phyloP scores from a whole-genome alignment of 2,113 vertebrate genomes.

The Tetraodon nigroviridis region DNA sequence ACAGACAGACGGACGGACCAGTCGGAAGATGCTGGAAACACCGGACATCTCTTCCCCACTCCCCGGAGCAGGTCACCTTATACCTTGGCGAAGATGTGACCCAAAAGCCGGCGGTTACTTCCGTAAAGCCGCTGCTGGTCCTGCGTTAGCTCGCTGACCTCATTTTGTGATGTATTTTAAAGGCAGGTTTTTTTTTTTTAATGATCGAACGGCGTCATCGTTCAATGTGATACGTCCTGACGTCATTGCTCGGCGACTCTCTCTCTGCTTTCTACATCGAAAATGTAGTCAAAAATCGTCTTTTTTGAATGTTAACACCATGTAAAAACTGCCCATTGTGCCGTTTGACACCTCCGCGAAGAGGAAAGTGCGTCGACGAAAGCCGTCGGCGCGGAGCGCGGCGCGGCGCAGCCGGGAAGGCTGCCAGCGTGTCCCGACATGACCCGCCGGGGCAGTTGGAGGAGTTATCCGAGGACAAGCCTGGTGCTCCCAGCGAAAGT shows the following conservation, averaged over 20 bases:
- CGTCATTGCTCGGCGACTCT: constrained; percentile 77
- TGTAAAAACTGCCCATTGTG: no score
- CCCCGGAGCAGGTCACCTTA: constrained; percentile 32
- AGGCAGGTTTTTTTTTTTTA: constrained; percentile 68
- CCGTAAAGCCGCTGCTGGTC: neutral
- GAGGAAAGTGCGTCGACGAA: no score
- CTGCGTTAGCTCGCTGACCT: constrained; percentile 52
- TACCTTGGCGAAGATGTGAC: constrained; percentile 1
- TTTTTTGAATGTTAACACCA: no score
- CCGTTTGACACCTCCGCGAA: no score
- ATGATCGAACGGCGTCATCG: constrained; percentile 75
- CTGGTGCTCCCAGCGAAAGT: neutral
- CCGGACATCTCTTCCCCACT: constrained; percentile 45
- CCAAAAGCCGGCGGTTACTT: neutral
- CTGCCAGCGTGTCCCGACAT: constrained; percentile 60
- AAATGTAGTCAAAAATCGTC: no score
- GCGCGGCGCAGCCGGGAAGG: constrained; percentile 6
- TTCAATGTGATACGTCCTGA: constrained; percentile 71
- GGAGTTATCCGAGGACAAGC: constrained; percentile 60
- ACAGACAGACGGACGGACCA: constrained; percentile 42
- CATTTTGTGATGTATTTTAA: constrained; percentile 69
- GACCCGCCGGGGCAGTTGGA: constrained; percentile 42
- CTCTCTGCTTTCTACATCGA: constrained; percentile 20
- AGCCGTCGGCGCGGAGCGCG: neutral
- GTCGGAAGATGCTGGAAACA: constrained; percentile 57